These are phyloP conservation scores for Nestor notabilis DNA, from an alignment of 2,113 vertebrate genomes.

Conservation along the genomic window DNA sequence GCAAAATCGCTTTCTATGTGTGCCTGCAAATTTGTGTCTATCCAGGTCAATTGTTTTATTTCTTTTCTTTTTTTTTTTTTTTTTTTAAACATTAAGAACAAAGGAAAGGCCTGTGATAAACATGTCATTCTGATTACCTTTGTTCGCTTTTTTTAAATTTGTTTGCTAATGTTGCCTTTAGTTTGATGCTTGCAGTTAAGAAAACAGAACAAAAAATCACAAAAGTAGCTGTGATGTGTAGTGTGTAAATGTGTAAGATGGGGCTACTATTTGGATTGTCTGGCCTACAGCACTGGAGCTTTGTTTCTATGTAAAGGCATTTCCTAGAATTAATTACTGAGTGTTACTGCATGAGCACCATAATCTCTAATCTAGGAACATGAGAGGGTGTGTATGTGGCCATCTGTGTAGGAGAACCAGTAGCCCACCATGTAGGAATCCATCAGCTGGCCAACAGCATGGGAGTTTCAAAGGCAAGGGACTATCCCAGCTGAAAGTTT, in stretches of 20 bases:
- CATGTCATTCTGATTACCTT: not conserved
- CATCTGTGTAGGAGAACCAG: not conserved
- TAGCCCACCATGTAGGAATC: not conserved
- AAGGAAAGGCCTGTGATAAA: not conserved
- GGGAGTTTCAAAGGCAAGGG: not conserved
- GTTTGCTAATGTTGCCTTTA: not conserved
- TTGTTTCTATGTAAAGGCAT: not conserved
- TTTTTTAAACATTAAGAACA: not conserved
- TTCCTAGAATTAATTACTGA: not conserved
- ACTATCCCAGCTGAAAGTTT: not conserved
- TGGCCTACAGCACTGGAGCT: not conserved
- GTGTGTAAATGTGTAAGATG: not conserved
- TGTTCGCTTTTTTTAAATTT: not conserved
- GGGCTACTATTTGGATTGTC: not conserved
- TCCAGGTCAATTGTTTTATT: not conserved
- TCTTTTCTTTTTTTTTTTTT: not conserved
- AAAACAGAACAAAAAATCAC: not conserved
- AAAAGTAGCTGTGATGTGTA: not conserved
- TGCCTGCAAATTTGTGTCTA: not conserved
- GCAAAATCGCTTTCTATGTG: not conserved
- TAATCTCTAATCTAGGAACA: accelerated
- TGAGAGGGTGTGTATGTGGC: not conserved
- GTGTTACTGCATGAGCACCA: not conserved
- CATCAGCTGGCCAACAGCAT: accelerated
- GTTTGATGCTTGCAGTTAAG: not conserved